Conservation (phyloP, 64 coral and sea anemone species). For the Pocillopora damicornis region DNA sequence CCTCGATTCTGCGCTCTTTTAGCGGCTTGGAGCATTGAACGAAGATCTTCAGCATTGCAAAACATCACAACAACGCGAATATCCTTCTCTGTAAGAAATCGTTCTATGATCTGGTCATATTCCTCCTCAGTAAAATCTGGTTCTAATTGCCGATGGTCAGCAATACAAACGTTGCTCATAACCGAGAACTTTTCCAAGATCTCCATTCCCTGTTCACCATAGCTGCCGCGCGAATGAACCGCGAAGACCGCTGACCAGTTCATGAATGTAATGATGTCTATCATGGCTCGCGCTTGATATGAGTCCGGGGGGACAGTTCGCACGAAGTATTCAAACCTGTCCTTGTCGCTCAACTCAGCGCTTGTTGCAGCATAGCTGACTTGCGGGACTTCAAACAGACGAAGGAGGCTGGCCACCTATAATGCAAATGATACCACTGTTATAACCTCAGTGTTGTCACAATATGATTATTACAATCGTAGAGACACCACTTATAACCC, state of each 20-base stretch:
- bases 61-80: slow-evolving; percentile 81
- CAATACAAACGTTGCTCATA: slow-evolving; percentile 51
- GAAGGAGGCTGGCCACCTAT: slow-evolving; percentile 78
- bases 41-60: slow-evolving; percentile 66
- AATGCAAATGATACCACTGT: background rate
- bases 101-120: slow-evolving; percentile 53
- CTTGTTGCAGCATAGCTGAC: slow-evolving; percentile 92
- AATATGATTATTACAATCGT: no score
- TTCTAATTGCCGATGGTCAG: slow-evolving; percentile 42
- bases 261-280: slow-evolving; percentile 64
- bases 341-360: slow-evolving; percentile 81
- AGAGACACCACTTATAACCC: background rate
- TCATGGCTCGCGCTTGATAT: slow-evolving; percentile 77
- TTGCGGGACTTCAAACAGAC: slow-evolving; percentile 83
- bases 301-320: slow-evolving; percentile 93
- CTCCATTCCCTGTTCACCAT: slow-evolving; percentile 81
- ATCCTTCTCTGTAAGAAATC: slow-evolving; percentile 28
- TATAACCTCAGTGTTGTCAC: background rate
- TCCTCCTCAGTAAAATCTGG: slow-evolving; percentile 24
- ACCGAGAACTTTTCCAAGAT: slow-evolving; percentile 43
- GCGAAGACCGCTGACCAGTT: slow-evolving; percentile 89
- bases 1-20: slow-evolving; percentile 26
- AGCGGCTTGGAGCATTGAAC: slow-evolving; percentile 56
- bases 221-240: slow-evolving; percentile 79
- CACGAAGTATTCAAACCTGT: slow-evolving; percentile 79